Evolutionary conservation across 2,113 vertebrate species (phyloP).

Genomic region (Oceanodroma tethys): DNA sequence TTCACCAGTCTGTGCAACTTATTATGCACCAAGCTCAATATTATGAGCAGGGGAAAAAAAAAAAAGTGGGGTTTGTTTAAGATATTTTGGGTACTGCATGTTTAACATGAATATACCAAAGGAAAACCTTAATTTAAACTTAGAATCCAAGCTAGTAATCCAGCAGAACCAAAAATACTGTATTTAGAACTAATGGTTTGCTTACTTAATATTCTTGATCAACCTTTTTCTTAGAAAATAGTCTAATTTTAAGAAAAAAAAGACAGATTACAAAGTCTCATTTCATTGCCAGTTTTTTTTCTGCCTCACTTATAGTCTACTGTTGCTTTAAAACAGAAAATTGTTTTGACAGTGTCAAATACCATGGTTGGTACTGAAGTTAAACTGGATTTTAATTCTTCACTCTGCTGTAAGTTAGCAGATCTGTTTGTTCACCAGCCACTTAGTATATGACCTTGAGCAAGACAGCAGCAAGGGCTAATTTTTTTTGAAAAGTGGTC

Average conservation of each 20-base stretch:
- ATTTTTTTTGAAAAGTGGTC: not conserved
- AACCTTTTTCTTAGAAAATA: not conserved
- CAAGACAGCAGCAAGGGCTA: not conserved
- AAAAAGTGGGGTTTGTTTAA: not conserved
- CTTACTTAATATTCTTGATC: not conserved
- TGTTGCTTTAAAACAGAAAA: not conserved
- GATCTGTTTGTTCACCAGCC: not conserved
- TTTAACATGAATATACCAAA: not conserved
- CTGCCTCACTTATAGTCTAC: not conserved
- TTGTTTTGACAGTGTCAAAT: not conserved
- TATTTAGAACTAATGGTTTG: not conserved
- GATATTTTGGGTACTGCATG: not conserved
- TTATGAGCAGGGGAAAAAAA: not conserved
- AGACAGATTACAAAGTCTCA: not conserved
- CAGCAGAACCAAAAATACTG: not conserved
- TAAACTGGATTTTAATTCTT: not conserved
- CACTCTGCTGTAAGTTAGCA: not conserved
- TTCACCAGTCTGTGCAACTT: not conserved
- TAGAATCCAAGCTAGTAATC: not conserved
- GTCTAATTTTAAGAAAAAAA: not conserved
- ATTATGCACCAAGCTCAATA: not conserved
- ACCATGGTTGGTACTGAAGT: not conserved
- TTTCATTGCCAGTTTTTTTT: not conserved
- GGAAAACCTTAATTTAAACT: not conserved
- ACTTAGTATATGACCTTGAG: slow-evolving; percentile 9